Evolutionary conservation across 1,140 invertebrate genomes (phyloP).

Genomic region (Pogonomyrmex barbatus): DNA sequence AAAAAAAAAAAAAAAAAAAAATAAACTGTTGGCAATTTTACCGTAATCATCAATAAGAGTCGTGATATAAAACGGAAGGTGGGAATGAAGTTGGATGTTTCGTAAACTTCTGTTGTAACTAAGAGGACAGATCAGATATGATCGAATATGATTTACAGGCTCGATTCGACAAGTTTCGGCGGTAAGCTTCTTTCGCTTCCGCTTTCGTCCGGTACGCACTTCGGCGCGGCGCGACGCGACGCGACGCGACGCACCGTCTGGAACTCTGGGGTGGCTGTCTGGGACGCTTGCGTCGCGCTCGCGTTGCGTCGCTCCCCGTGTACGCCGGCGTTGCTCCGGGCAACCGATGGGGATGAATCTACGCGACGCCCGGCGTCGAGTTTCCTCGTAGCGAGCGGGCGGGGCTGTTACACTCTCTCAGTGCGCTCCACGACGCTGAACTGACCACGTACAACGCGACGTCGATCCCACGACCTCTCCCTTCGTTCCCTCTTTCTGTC

Average conservation of each 20-base stretch:
- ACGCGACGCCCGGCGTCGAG: constrained; percentile 82
- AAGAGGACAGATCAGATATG: constrained; percentile 17
- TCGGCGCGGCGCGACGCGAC: constrained; percentile 22
- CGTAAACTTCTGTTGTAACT: not conserved
- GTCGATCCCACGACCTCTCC: constrained; percentile 25
- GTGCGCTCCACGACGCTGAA: constrained; percentile 80
- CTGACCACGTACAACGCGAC: constrained; percentile 79
- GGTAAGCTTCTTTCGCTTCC: constrained; percentile 9
- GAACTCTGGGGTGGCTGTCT: constrained; percentile 66
- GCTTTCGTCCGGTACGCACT: constrained; percentile 38
- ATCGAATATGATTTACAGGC: constrained; percentile 32
- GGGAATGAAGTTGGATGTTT: not conserved
- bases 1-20: not conserved
- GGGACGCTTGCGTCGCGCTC: constrained; percentile 81
- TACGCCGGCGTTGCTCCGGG: constrained; percentile 81
- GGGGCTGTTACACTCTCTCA: constrained; percentile 81
- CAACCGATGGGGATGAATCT: constrained; percentile 84
- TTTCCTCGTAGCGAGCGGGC: constrained; percentile 81
- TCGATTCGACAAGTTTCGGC: constrained; percentile 32
- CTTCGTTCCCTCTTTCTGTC: not conserved
- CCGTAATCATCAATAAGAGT: not conserved
- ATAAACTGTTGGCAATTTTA: not conserved
- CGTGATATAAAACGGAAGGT: too few relatives aligned
- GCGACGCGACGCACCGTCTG: constrained; percentile 71
- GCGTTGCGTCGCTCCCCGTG: constrained; percentile 71